A percentile compares a stretch with the other conserved stretches of the same genome.
Conservation (phyloP, 2,888 invertebrate genomes). For the Andrena camellia region DNA sequence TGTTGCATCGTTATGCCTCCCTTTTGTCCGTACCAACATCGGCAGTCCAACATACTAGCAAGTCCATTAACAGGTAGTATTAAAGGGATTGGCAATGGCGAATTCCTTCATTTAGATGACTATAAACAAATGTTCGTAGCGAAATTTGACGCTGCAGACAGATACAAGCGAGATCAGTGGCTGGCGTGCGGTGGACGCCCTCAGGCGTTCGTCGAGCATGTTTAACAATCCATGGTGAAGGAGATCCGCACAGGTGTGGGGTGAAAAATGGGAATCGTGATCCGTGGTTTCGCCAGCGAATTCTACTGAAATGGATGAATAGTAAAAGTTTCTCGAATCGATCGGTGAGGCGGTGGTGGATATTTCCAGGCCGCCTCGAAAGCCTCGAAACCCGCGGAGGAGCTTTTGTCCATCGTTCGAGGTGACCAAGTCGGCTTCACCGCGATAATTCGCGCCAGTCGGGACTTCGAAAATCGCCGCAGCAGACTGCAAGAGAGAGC, state of each 20-base stretch:
- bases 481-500: constrained; percentile 47
- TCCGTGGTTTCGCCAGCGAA: too few relatives aligned
- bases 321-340: too few relatives aligned
- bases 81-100: background rate
- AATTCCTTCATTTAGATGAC: background rate
- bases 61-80: background rate
- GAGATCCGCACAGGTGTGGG: too few relatives aligned
- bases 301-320: too few relatives aligned
- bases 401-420: constrained; percentile 24
- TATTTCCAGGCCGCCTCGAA: background rate
- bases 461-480: constrained; percentile 52
- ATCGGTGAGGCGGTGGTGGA: too few relatives aligned
- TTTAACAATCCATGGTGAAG: too few relatives aligned
- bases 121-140: background rate
- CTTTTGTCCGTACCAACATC: background rate
- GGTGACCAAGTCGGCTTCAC: constrained; percentile 26
- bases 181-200: too few relatives aligned
- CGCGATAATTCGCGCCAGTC: constrained; percentile 43
- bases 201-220: too few relatives aligned
- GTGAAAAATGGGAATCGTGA: too few relatives aligned
- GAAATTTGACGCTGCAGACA: background rate
- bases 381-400: constrained; percentile 17
- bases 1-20: constrained; percentile 12
- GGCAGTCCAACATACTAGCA: background rate
- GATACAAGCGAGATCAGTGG: background rate